A percentile compares a stretch with the other conserved stretches of the same genome.
Conservation (phyloP, 1,140 invertebrate genomes). For the Magallana ariakensis region DNA sequence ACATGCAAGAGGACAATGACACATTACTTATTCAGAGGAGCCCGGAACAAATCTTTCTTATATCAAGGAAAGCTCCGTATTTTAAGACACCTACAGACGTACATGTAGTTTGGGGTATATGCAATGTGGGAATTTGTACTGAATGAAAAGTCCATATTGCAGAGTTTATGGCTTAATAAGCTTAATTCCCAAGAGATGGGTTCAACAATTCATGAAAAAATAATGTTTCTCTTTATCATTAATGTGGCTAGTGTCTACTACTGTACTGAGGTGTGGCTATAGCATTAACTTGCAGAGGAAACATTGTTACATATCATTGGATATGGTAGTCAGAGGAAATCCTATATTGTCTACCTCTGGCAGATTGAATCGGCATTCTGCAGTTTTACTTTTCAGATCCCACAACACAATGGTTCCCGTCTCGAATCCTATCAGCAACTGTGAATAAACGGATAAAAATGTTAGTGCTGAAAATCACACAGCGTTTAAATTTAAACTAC, state of each 20-base stretch:
- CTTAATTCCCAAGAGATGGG: background rate
- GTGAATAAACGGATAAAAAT: constrained; percentile 65
- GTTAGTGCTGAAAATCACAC: background rate
- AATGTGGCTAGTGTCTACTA: too few relatives aligned
- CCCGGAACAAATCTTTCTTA: too few relatives aligned
- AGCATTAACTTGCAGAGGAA: too few relatives aligned
- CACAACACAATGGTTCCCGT: constrained; percentile 95
- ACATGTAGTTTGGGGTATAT: background rate
- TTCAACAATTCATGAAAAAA: constrained; percentile 9
- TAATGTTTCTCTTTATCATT: constrained; percentile 6
- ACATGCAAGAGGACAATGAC: background rate
- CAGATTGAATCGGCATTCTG: constrained; percentile 76
- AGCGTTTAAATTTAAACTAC: too few relatives aligned
- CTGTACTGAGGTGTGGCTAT: too few relatives aligned
- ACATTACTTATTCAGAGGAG: background rate
- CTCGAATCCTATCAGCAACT: constrained; percentile 98
- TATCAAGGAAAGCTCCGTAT: too few relatives aligned
- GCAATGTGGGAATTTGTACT: background rate
- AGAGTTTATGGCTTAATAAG: background rate
- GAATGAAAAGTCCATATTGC: background rate
- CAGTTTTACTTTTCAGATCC: constrained; percentile 91
- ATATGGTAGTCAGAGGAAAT: too few relatives aligned
- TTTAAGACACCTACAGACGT: too few relatives aligned
- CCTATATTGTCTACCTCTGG: constrained; percentile 76
- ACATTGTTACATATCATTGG: too few relatives aligned